These are phyloP conservation scores for Carpatolechia fugitivella DNA, from an alignment of 2,888 invertebrate species.

Conservation along the genomic window DNA sequence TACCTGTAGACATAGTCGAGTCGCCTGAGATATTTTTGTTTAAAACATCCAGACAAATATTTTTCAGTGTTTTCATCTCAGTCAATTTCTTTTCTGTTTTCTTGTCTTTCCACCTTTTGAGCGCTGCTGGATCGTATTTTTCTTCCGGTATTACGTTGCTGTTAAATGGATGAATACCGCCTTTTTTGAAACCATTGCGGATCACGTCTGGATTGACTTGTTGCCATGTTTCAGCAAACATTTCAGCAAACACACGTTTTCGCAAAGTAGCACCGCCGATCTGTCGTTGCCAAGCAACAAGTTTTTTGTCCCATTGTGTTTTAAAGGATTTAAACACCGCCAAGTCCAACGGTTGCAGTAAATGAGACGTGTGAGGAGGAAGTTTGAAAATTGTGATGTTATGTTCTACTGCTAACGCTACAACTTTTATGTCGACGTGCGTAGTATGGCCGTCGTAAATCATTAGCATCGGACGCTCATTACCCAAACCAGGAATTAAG, in stretches of 20 bases:
- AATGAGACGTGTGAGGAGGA: slow-evolving; percentile 27
- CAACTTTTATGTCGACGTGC: slow-evolving; percentile 12
- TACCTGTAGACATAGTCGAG: background rate
- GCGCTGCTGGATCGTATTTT: background rate
- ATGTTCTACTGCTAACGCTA: slow-evolving; percentile 11
- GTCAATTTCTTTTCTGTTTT: background rate
- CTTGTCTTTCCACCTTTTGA: background rate
- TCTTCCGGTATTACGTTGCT: slow-evolving; percentile 1
- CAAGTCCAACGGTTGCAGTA: slow-evolving; percentile 34
- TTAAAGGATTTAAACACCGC: slow-evolving; percentile 31
- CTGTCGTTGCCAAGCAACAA: slow-evolving; percentile 18
- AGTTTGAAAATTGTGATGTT: slow-evolving; percentile 16
- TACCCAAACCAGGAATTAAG: slow-evolving; percentile 1
- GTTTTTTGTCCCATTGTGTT: slow-evolving; percentile 23
- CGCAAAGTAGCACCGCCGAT: slow-evolving; percentile 13
- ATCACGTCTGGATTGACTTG: slow-evolving; percentile 6
- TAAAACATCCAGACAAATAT: background rate
- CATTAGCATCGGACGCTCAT: slow-evolving; percentile 8
- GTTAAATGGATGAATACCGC: slow-evolving; percentile 12
- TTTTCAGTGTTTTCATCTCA: background rate
- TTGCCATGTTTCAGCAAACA: slow-evolving; percentile 14
- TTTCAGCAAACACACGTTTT: slow-evolving; percentile 12
- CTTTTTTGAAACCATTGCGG: slow-evolving; percentile 17
- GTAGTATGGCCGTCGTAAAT: slow-evolving; percentile 19
- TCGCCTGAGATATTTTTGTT: background rate